Conservation (phyloP, 2,797 vertebrate species). For the Enteromius trimaculatus region DNA sequence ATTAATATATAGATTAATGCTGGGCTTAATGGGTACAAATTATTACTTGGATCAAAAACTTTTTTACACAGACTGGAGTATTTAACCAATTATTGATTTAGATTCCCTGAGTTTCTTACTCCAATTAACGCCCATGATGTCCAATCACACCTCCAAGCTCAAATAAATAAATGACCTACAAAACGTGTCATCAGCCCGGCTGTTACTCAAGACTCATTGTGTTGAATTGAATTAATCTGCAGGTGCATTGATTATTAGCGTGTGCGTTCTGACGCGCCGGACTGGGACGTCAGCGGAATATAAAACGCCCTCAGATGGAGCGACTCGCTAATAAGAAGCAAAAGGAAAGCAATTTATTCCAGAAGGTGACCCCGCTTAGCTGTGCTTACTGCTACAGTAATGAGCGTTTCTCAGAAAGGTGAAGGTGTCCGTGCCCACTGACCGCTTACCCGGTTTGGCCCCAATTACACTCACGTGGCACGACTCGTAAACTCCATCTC, state of each 20-base stretch:
- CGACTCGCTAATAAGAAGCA: slow-evolving; percentile 76
- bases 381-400: slow-evolving; percentile 71
- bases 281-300: slow-evolving; percentile 67
- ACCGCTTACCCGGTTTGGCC: slow-evolving; percentile 56
- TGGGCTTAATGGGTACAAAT: background rate
- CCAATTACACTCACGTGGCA: slow-evolving; percentile 29
- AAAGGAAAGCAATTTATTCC: slow-evolving; percentile 78
- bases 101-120: background rate
- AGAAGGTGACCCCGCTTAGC: slow-evolving; percentile 77
- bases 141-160: background rate
- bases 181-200: background rate
- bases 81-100: background rate
- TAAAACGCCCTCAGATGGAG: slow-evolving; percentile 77
- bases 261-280: background rate
- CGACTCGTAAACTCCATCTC: slow-evolving; percentile 34
- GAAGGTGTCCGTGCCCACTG: slow-evolving; percentile 63
- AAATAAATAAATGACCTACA: slow-evolving; percentile 23
- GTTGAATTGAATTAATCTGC: slow-evolving; percentile 32
- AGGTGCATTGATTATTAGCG: slow-evolving; percentile 35
- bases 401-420: slow-evolving; percentile 70
- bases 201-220: slow-evolving; percentile 4
- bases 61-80: background rate
- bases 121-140: background rate
- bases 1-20: background rate
- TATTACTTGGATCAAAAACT: background rate